These are phyloP conservation scores for Drosophila yooni DNA, from an alignment of 2,888 invertebrate species.

Conservation along the genomic window DNA sequence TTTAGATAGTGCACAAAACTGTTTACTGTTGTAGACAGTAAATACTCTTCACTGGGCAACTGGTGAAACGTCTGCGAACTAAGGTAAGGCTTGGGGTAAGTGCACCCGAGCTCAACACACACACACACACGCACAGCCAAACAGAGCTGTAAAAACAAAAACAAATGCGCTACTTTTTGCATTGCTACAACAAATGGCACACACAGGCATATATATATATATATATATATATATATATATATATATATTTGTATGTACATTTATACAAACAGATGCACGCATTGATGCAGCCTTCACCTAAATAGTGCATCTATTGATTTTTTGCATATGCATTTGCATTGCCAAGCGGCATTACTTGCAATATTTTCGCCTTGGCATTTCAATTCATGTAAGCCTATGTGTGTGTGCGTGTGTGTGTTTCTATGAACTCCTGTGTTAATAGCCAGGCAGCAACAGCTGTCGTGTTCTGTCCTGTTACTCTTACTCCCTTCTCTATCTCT, in stretches of 20 bases:
- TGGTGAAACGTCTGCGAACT: slow-evolving; percentile 22
- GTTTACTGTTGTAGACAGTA: slow-evolving; percentile 6
- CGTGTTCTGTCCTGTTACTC: slow-evolving; percentile 37
- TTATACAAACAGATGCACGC: slow-evolving; percentile 17
- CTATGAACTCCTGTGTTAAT: slow-evolving; percentile 43
- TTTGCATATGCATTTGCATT: slow-evolving; percentile 62
- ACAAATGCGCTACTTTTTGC: slow-evolving; percentile 43
- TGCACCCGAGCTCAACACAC: slow-evolving; percentile 36
- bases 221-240: slow-evolving; percentile 6
- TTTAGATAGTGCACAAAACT: background rate
- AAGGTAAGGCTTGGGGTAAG: slow-evolving; percentile 48
- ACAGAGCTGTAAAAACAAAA: slow-evolving; percentile 52
- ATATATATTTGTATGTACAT: background rate
- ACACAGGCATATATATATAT: background rate
- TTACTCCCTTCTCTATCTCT: slow-evolving; percentile 4
- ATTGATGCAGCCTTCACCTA: slow-evolving; percentile 70
- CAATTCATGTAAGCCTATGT: slow-evolving; percentile 17
- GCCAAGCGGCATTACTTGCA: slow-evolving; percentile 60
- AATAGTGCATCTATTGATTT: slow-evolving; percentile 70
- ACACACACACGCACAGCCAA: slow-evolving; percentile 23
- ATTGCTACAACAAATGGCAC: slow-evolving; percentile 28
- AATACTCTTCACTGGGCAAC: slow-evolving; percentile 11
- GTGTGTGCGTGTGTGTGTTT: slow-evolving; percentile 14
- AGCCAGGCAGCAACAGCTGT: slow-evolving; percentile 68
- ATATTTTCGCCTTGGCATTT: slow-evolving; percentile 15